A percentile compares a stretch with the other conserved stretches of the same genome.
Conservation (phyloP, 2,113 vertebrate species). For the Butastur rufipennis region DNA sequence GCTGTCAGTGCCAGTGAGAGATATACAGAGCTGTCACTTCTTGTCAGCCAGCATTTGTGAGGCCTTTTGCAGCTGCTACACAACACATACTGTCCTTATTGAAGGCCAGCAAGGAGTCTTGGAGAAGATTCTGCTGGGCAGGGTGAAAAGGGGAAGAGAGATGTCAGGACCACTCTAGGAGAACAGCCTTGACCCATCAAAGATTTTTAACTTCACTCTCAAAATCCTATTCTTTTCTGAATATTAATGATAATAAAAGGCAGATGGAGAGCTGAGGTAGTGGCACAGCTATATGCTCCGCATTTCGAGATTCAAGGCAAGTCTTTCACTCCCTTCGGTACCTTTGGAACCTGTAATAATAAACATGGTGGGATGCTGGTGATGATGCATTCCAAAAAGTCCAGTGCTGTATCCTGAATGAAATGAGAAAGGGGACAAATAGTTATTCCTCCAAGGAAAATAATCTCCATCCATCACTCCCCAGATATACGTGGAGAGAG, state of each 20-base stretch:
- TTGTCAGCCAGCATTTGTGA: conserved; percentile 87
- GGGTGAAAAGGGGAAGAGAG: conserved; percentile 45
- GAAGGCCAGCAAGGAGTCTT: conserved; percentile 75
- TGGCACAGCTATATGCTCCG: background rate
- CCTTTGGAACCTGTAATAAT: conserved; percentile 24
- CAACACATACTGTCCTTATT: conserved; percentile 80
- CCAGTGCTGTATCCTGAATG: background rate
- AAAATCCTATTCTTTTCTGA: conserved; percentile 20
- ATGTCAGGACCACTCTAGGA: conserved; percentile 49
- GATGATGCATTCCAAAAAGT: background rate
- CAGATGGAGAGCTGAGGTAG: conserved; percentile 26
- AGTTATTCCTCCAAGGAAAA: background rate
- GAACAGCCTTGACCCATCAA: conserved; percentile 39
- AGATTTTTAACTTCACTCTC: conserved; percentile 37
- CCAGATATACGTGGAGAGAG: background rate
- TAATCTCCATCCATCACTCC: background rate
- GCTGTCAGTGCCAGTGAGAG: conserved; percentile 96
- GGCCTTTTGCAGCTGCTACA: conserved; percentile 90
- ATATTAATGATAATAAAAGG: conserved; percentile 33
- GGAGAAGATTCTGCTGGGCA: conserved; percentile 56
- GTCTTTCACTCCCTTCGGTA: background rate
- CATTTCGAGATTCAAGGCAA: background rate
- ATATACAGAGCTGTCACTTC: conserved; percentile 95
- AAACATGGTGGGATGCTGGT: background rate
- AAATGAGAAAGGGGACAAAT: background rate